A percentile compares a stretch with the other conserved stretches of the same genome.
Evolutionary conservation across 2,113 vertebrate species (phyloP).

Genomic region (Datnioides undecimradiatus): DNA sequence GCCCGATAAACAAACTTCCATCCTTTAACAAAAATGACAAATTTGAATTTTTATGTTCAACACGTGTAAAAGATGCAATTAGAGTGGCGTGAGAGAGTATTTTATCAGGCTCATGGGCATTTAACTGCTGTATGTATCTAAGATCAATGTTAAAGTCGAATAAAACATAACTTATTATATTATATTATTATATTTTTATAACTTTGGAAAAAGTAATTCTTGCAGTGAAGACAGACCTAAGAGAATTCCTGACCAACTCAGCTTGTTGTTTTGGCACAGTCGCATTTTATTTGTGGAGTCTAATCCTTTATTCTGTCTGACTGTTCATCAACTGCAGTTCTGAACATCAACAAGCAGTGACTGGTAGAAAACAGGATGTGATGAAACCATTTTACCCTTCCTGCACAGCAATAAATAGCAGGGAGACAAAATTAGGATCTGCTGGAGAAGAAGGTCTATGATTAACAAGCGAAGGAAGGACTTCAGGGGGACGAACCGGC

Average conservation of each 20-base stretch:
- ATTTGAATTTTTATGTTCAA: background rate
- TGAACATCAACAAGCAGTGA: too few species aligned
- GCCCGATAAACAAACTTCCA: background rate
- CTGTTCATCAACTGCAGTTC: too few species aligned
- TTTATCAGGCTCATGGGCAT: background rate
- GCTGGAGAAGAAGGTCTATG: background rate
- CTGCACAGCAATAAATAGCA: background rate
- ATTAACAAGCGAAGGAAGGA: background rate
- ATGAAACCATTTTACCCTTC: background rate
- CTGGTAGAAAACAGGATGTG: too few species aligned
- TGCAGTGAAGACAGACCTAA: background rate
- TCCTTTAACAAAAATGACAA: background rate
- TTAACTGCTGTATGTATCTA: background rate
- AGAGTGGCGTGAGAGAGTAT: background rate
- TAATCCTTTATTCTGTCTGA: too few species aligned
- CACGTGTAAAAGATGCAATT: background rate
- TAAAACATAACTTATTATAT: too few species aligned
- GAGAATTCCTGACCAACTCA: background rate
- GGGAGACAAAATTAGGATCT: background rate
- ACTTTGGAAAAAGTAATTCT: background rate
- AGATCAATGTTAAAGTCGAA: background rate
- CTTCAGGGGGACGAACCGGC: background rate
- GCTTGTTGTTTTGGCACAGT: too few species aligned
- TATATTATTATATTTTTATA: too few species aligned
- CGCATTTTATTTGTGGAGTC: too few species aligned